Base-by-base conservation (phyloP, 2,113 vertebrate genomes). In the Scophthalmus maximus region DNA sequence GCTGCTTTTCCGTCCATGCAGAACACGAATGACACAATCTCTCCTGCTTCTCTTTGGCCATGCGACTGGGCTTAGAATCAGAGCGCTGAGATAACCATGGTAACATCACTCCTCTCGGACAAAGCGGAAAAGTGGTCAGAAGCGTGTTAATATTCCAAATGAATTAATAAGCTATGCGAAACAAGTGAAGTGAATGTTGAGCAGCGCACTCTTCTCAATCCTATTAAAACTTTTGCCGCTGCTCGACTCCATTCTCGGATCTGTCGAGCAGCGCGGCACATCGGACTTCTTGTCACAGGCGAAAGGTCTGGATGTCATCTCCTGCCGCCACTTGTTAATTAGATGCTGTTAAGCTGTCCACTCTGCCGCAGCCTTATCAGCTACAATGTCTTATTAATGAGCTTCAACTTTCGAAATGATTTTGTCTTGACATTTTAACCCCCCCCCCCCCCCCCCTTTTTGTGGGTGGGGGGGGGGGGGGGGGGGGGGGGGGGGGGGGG, bases 311-410 rank as follows among this genome's bases (percentile, higher is more conserved):
- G 38, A 74, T 74, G 83, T 76, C 80, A 68, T 76, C 76, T 78
- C 65, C 62, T 72, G 27, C 56, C 42, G 64, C 56, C 55, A 44
- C 44, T 23, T 53, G 57, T 70, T 88, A 85, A 89, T 84, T 82
- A 86, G 68, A 78, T 50, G 73, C 51, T 51, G 47, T 84, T 77
- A 84, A 86, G 79, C 77, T 63, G 79, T 75, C 72, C 67, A 72
- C 73, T 84, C 66, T 38, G 63, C 83, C 9, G 6, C 62, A 50
- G 44, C 44, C 81, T 86, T 78, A 87, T 83, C 83, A 69, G 61
- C 61, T 52, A 30, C 63, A 85, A 72, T 70, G 76, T 84, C 42
- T 77, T 22, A 42, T 65, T 87, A 83, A 77, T 81, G 70, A 78
- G 78, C 75, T 80, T 68, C 25, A 73, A 18, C 5, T 8, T 60